Base-by-base conservation (phyloP, 2,797 vertebrate genomes). In the Tapirus indicus region DNA sequence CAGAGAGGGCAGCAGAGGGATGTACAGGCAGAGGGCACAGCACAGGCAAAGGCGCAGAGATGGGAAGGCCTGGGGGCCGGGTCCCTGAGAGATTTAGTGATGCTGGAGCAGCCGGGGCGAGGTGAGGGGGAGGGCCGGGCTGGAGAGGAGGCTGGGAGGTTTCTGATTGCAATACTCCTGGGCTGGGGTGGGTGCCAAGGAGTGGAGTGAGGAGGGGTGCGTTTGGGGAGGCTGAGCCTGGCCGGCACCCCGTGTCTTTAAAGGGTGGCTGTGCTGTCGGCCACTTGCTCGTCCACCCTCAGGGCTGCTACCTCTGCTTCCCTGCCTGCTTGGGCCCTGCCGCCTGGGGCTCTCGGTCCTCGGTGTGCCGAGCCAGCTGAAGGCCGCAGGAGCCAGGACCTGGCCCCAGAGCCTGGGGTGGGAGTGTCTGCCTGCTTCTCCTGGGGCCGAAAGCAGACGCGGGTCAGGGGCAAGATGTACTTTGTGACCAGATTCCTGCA, bases 31-130 rank as follows among this genome's bases (percentile, higher is more conserved):
- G 64, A 38, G 27, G 41, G 38, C 21, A 3, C 75, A 52, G 38
- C 38, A 17, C 4, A 29, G 58, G 23, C 21, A 14, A 7, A 25
- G 32, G 2, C 1, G 0, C 8, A 21, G 89, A 35, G 38, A 6
- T 14, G 38, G 66, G 54, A 5, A 14, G 21, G 16, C 32, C 72
- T 5, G 41, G n/a, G n/a, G 58, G 44, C 13, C 56, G 41, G 71
- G n/a, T 16, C 49, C 49, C 49, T 17, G 27, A 35, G n/a, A 29
- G 69, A 12, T 20, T 13, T 21, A 7, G 56, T 9, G 54, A 13
- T 7, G 27, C 44, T 38, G 4, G 56, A 35, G 44, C 8, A 1
- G 2, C 17, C 5, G 41, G 62, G 47, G 16, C 13, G 10, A 32
- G 56, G n/a, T 0, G 9, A 38, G 41, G 29, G 25, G 38, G 69